These are phyloP conservation scores for Gyrodactylus bullatarudis DNA, from an alignment of 1,140 invertebrate genomes.

Conservation along the genomic window DNA sequence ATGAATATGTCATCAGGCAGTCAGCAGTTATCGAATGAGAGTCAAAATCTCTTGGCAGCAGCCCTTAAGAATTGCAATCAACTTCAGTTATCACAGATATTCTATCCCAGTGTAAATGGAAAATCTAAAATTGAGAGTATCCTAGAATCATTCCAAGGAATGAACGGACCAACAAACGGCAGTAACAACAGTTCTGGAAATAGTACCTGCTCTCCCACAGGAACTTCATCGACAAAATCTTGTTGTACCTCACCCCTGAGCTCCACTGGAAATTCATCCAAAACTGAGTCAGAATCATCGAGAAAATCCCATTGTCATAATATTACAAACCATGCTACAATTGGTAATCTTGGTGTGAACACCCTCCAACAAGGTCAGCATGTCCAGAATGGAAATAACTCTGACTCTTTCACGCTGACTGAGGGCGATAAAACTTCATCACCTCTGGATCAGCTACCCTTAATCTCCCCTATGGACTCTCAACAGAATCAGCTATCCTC, in stretches of 20 bases:
- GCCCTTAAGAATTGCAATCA: not conserved
- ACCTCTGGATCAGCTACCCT: too few relatives aligned
- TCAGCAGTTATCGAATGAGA: too few relatives aligned
- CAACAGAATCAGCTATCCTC: not conserved
- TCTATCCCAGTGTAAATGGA: not conserved
- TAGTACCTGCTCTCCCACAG: not conserved
- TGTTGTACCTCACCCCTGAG: not conserved
- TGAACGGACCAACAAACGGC: not conserved
- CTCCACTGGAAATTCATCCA: not conserved
- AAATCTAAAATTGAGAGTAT: not conserved
- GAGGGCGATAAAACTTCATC: not conserved
- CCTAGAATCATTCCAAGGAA: not conserved
- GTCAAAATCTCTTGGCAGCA: not conserved
- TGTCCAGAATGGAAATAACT: too few relatives aligned
- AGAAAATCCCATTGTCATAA: too few relatives aligned
- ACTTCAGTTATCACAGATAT: not conserved
- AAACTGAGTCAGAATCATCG: not conserved
- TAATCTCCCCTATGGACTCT: not conserved
- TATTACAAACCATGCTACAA: too few relatives aligned
- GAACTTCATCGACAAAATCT: not conserved
- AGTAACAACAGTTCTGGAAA: not conserved
- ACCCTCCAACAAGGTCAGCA: not conserved
- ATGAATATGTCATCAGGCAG: too few relatives aligned
- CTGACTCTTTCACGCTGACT: not conserved
- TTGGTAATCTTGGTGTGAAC: not conserved